Conservation (phyloP, 2,797 vertebrate genomes). For the Microtus californicus region DNA sequence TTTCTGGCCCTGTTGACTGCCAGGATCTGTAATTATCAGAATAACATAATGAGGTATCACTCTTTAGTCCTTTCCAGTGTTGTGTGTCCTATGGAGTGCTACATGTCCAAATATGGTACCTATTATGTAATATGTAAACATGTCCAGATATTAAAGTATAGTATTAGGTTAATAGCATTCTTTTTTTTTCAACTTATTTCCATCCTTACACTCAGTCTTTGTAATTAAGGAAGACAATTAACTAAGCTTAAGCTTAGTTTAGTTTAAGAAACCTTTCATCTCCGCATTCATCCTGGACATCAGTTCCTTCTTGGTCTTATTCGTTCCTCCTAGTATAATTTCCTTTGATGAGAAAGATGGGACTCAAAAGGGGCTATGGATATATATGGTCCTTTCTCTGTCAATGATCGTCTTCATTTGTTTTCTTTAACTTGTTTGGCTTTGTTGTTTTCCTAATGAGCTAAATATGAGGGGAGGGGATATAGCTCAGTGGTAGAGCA, state of each 20-base stretch:
- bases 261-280: conserved; percentile 40
- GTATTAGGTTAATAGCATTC: conserved; percentile 13
- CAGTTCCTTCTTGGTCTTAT: not conserved
- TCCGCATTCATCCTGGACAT: conserved; percentile 25
- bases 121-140: not conserved
- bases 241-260: conserved; percentile 18
- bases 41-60: conserved; percentile 46
- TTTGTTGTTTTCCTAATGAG: conserved; percentile 20
- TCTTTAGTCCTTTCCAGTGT: not conserved
- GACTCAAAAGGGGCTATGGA: not conserved
- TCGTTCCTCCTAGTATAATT: not conserved
- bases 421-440: not conserved
- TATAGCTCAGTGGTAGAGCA: not conserved
- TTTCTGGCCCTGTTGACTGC: not conserved
- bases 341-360: conserved; percentile 26
- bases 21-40: conserved; percentile 32
- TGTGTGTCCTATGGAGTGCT: not conserved
- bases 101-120: not conserved
- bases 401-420: not conserved
- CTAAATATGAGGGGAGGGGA: too few species aligned
- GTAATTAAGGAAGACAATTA: conserved; percentile 45
- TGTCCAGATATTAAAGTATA: not conserved
- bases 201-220: not conserved
- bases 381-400: not conserved
- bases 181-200: conserved; percentile 46